Conservation (phyloP, 2,797 vertebrate genomes). For the Stomatorhinus walkeri region DNA sequence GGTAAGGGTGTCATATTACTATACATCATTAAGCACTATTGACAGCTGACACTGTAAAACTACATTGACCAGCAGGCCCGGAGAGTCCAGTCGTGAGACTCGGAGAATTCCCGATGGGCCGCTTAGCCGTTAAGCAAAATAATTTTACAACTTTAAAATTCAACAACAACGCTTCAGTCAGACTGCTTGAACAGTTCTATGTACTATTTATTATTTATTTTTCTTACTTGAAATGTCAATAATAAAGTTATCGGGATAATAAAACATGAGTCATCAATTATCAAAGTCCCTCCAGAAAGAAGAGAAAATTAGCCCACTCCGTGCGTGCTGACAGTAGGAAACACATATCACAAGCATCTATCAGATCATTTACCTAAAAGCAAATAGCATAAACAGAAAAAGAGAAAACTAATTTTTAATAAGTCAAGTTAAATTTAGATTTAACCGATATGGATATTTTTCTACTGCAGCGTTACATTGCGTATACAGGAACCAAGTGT, state of each 20-base stretch:
- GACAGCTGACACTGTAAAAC: not conserved
- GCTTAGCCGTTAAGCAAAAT: not conserved
- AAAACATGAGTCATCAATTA: not conserved
- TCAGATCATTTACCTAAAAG: not conserved
- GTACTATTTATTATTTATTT: not conserved
- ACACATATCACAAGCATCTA: not conserved
- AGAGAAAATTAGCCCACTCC: not conserved
- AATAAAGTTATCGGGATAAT: not conserved
- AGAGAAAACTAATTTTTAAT: not conserved
- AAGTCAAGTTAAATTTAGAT: not conserved
- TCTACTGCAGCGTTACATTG: not conserved
- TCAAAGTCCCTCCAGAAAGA: not conserved
- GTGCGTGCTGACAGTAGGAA: not conserved
- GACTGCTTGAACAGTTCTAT: not conserved
- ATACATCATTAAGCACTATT: not conserved
- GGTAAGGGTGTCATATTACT: not conserved
- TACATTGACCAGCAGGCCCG: not conserved
- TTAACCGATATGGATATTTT: not conserved
- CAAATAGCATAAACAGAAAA: not conserved
- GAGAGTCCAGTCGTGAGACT: not conserved
- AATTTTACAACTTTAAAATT: not conserved
- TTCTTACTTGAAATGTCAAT: not conserved
- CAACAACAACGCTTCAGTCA: not conserved
- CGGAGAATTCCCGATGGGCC: not conserved
- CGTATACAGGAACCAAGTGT: not conserved